Percentiles rank a stretch among this genome's conserved stretches.
Conservation (phyloP, 2,888 invertebrate species). For the Epirrita christyi region DNA sequence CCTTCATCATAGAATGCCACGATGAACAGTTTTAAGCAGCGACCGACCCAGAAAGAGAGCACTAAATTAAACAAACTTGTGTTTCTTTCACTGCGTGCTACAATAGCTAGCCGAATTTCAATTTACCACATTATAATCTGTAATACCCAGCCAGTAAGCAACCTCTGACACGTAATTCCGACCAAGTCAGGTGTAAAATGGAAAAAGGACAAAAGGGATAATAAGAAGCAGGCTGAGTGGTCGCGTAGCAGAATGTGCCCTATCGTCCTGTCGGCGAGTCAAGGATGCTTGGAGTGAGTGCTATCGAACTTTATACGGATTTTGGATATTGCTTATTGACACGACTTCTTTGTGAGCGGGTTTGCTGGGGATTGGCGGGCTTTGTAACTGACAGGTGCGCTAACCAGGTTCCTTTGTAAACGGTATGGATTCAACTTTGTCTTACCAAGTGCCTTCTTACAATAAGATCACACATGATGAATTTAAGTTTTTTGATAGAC, state of each 20-base stretch:
- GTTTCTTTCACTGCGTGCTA: not conserved
- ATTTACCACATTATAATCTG: constrained; percentile 11
- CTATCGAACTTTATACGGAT: constrained; percentile 35
- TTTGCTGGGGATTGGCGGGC: constrained; percentile 8
- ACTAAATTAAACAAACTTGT: too few species aligned
- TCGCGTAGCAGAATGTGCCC: constrained; percentile 65
- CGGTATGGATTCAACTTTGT: not conserved
- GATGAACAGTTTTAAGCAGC: too few species aligned
- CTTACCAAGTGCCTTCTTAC: not conserved
- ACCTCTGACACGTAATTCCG: constrained; percentile 34
- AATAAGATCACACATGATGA: too few species aligned
- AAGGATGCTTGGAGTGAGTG: constrained; percentile 46
- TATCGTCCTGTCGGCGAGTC: constrained; percentile 55
- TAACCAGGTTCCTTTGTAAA: constrained; percentile 18
- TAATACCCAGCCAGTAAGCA: constrained; percentile 5
- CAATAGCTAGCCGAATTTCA: constrained; percentile 4
- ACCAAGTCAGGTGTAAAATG: constrained; percentile 64
- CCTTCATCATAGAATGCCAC: too few species aligned
- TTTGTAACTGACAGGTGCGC: constrained; percentile 24
- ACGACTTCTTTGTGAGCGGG: constrained; percentile 34
- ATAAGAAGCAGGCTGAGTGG: constrained; percentile 57
- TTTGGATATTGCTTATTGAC: constrained; percentile 44
- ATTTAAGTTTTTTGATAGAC: too few species aligned
- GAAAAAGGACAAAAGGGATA: constrained; percentile 68
- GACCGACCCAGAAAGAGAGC: too few species aligned